A percentile compares a stretch with the other conserved stretches of the same genome.
These are phyloP conservation scores for Ailurus styani DNA, from an alignment of 2,113 vertebrate genomes.

Conservation along the genomic window DNA sequence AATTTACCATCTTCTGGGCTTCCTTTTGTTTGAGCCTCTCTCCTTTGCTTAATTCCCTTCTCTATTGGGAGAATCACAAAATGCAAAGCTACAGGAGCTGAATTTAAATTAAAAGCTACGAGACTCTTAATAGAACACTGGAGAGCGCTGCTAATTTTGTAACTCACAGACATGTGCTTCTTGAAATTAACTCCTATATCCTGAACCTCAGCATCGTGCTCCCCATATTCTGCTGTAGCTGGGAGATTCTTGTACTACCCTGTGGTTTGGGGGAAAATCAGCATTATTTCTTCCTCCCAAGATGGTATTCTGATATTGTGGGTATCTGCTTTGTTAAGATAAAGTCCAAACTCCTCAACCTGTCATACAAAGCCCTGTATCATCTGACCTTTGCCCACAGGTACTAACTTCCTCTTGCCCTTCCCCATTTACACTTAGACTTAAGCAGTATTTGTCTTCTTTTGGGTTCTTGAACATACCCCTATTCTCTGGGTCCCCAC, in stretches of 20 bases:
- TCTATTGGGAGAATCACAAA: background rate
- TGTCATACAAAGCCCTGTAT: background rate
- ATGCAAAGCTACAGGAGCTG: background rate
- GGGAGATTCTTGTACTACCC: background rate
- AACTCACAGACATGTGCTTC: background rate
- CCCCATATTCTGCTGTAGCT: background rate
- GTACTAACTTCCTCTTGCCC: background rate
- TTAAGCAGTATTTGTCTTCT: background rate
- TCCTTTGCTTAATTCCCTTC: constrained; percentile 42
- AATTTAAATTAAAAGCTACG: constrained; percentile 38
- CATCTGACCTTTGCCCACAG: background rate
- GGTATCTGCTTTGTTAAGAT: background rate
- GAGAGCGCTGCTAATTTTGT: background rate
- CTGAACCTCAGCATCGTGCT: background rate
- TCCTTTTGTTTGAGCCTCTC: constrained; percentile 52
- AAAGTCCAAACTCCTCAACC: background rate
- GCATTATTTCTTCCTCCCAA: background rate
- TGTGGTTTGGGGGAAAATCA: background rate
- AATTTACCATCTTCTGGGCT: constrained; percentile 13
- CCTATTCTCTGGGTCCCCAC: background rate
- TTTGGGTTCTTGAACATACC: background rate
- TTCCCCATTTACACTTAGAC: background rate
- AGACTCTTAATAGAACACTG: background rate
- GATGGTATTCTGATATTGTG: background rate
- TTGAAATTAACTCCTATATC: background rate